Base-by-base conservation (phyloP, 2,113 vertebrate species). In the Agapornis roseicollis region DNA sequence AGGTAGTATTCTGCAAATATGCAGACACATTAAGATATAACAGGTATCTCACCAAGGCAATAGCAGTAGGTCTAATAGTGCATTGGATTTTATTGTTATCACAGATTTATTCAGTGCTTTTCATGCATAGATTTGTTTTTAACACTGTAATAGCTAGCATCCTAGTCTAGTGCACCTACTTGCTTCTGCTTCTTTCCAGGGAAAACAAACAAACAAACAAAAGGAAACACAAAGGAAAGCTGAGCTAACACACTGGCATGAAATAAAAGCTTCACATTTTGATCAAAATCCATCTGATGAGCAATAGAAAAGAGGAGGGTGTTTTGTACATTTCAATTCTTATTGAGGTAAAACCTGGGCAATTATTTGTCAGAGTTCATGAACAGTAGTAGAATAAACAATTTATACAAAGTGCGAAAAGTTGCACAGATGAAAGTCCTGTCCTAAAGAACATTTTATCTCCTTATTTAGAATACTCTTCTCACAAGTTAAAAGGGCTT, bases 11-110 rank as follows among this genome's bases (percentile, higher is more conserved):
- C 65, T 69, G 25, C 44, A 80, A 91, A 95, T 61, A 61, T 18
- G 16, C 17, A 19, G 29, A 49, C 18, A 58, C 9, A 35, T 82
- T 69, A 29, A 79, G 53, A 29, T 28, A 37, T 5, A 16, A 18
- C 1, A 8, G 6, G 7, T 78, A 29, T 46, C 23, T 86, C 71
- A 78, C 4, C 25, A 53, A 53, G 12, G 33, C 0, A 0, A 27
- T 4, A 65, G 11, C 23, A 78, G 18, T 17, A 11, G 9, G 5
- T 90, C 8, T 66, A 73, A n/a, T 7, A 41, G 2, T 28, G 10
- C 28, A 31, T 27, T 90, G 22, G 19, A 17, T 81, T 93, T 64
- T 46, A n/a, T 9, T 81, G 0, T 49, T 56, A n/a, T 44, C 41
- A 47, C 1, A 5, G 63, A 69, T 27, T 52, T 85, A 20, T 80